A percentile compares a stretch with the other conserved stretches of the same genome.
phyloP scores from a whole-genome alignment of 2,113 vertebrate genomes.

The Muscicapa adusta region DNA sequence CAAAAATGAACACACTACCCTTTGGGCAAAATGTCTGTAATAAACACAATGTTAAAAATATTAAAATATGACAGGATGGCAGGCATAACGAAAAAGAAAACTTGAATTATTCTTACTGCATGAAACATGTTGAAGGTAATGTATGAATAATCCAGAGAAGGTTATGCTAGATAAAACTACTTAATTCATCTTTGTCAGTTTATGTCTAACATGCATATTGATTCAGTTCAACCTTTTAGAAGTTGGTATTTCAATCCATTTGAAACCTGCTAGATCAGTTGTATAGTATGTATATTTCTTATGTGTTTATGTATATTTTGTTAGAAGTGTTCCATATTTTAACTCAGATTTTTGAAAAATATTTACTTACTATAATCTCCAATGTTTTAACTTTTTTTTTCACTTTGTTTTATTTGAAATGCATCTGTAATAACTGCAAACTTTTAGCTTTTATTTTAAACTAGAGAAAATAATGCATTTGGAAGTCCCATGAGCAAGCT shows the following conservation, averaged over 20 bases:
- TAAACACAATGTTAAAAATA: slow-evolving; percentile 28
- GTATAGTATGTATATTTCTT: too few species aligned
- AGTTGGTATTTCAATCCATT: background rate
- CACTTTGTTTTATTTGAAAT: background rate
- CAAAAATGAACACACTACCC: background rate
- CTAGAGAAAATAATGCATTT: background rate
- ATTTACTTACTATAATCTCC: background rate
- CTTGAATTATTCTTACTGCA: slow-evolving; percentile 16
- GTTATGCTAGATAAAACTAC: slow-evolving; percentile 21
- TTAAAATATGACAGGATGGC: slow-evolving; percentile 60
- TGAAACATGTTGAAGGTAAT: slow-evolving; percentile 22
- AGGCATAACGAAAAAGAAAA: slow-evolving; percentile 34
- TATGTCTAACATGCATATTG: background rate
- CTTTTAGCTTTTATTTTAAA: background rate
- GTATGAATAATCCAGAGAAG: slow-evolving; percentile 27
- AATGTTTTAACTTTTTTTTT: background rate
- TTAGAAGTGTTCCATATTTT: background rate
- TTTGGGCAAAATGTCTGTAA: slow-evolving; percentile 6
- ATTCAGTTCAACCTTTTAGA: background rate
- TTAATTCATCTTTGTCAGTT: slow-evolving; percentile 53
- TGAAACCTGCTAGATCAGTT: background rate
- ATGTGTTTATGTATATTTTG: too few species aligned
- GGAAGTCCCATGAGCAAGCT: background rate
- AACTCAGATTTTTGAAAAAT: background rate
- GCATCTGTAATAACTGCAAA: background rate